Base-by-base conservation (phyloP, 1,140 invertebrate genomes). In the Hydropsyche tenuis region DNA sequence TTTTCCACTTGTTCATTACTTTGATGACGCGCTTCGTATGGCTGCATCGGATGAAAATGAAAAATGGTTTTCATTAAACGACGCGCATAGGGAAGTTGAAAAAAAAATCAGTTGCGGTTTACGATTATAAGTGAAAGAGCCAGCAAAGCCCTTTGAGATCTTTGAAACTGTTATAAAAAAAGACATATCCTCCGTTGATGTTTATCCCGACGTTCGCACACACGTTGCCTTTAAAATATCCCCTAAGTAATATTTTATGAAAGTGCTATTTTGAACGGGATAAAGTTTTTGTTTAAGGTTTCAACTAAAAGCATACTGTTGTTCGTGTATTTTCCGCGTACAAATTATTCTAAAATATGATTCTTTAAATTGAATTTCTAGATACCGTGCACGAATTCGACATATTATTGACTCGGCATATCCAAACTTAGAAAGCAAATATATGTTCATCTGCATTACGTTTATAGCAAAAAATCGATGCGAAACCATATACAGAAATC, bases 241-340 rank as follows among this genome's bases (percentile, higher is more conserved):
- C 60, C 42, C 27, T 64, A 30, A 63, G 70, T 72, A 63, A 72
- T 64, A 64, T 62, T 72, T 72, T 72, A 72, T 72, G 70, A 64
- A 72, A 72, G 23, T 22, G 51, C 37, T 37, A 42, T 64, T 72
- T 72, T 72, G 20, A 72, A 72, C 68, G 56, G 70, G 22, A 70
- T 23, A 72, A 72, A 64, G 70, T 53, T 72, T 64, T 46, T 27
- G 56, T 60, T 48, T 60, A 25, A 64, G 22, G 63, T 73, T 37
- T 62, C 25, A 68, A 73, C 72, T 73, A 73, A 73, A 73, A 73
- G 72, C 65, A 69, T 73, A 73, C 30, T 62, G 64, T 22, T 73
- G 72, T 73, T 73, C 56, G 56, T 12, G 56, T 14, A 25, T 60
- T 60, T 60, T 60, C 56, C 56, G 56, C 56, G 56, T 60, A 27